Conservation (phyloP, 2,113 vertebrate genomes). For the Pleuronectes platessa region DNA sequence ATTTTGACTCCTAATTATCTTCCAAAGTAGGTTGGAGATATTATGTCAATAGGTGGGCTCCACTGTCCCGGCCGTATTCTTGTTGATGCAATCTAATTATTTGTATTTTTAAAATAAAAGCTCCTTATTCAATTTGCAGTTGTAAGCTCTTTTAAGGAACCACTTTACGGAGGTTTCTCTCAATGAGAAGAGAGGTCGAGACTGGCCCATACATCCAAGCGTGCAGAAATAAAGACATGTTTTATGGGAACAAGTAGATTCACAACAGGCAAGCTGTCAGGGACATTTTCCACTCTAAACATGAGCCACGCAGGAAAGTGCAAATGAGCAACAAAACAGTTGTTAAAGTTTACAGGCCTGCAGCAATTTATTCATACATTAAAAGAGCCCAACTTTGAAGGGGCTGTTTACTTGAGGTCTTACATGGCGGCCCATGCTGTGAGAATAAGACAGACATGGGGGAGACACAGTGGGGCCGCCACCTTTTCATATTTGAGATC, state of each 20-base stretch:
- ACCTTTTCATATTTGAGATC: slow-evolving; percentile 58
- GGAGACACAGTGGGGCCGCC: slow-evolving; percentile 27
- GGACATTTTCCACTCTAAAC: slow-evolving; percentile 73
- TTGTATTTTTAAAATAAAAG: slow-evolving; percentile 69
- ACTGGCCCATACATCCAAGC: slow-evolving; percentile 27
- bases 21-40: slow-evolving; percentile 2
- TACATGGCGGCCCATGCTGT: slow-evolving; percentile 39
- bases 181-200: slow-evolving; percentile 56
- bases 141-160: slow-evolving; percentile 73
- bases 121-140: slow-evolving; percentile 65
- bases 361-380: slow-evolving; percentile 67
- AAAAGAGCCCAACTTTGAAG: slow-evolving; percentile 61
- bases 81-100: slow-evolving; percentile 58
- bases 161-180: slow-evolving; percentile 70
- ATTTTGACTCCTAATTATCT: slow-evolving; percentile 1
- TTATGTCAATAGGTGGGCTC: slow-evolving; percentile 20
- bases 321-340: slow-evolving; percentile 75
- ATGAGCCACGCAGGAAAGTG: slow-evolving; percentile 66
- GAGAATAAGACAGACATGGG: slow-evolving; percentile 43
- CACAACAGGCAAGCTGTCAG: slow-evolving; percentile 68
- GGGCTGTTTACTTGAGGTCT: slow-evolving; percentile 43
- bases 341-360: slow-evolving; percentile 74
- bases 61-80: not conserved
- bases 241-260: slow-evolving; percentile 75
- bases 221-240: slow-evolving; percentile 48